A percentile compares a stretch with the other conserved stretches of the same genome.
phyloP scores from a whole-genome alignment of 1,140 invertebrate species.

The Homarus americanus region DNA sequence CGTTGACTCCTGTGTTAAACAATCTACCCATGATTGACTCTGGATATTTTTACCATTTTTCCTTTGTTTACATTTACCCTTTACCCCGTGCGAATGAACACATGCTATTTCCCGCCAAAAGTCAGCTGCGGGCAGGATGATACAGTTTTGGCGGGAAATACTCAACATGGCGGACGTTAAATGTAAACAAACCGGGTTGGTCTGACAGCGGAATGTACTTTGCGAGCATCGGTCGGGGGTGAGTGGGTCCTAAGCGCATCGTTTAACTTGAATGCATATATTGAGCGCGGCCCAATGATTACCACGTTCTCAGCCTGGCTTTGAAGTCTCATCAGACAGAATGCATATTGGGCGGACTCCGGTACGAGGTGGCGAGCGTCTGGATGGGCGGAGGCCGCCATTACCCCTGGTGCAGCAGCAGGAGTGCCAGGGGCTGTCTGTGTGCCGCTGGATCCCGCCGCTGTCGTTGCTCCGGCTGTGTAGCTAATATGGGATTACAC shows the following conservation, averaged over 20 bases:
- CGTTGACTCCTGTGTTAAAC: too few relatives aligned
- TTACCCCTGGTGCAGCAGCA: background rate
- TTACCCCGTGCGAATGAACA: background rate
- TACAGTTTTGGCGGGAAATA: background rate
- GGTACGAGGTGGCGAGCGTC: slow-evolving; percentile 3
- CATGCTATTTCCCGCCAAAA: background rate
- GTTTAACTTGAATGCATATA: slow-evolving; percentile 7
- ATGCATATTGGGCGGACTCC: slow-evolving; percentile 10
- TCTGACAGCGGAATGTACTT: background rate
- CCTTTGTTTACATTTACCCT: background rate
- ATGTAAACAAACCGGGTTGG: background rate
- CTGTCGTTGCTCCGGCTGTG: slow-evolving; percentile 3
- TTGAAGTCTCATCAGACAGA: slow-evolving; percentile 20
- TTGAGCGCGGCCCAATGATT: slow-evolving; percentile 16
- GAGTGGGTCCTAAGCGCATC: slow-evolving; percentile 1
- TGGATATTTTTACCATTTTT: too few relatives aligned
- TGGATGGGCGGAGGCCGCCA: background rate
- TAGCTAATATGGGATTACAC: slow-evolving; percentile 13
- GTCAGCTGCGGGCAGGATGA: background rate
- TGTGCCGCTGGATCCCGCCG: background rate
- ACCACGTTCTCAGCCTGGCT: slow-evolving; percentile 15
- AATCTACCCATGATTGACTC: too few relatives aligned
- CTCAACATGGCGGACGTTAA: background rate
- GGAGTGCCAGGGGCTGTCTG: background rate
- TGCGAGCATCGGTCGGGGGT: background rate